Evolutionary conservation across 2,113 vertebrate genomes (phyloP).

Genomic region (Eurypyga helias): DNA sequence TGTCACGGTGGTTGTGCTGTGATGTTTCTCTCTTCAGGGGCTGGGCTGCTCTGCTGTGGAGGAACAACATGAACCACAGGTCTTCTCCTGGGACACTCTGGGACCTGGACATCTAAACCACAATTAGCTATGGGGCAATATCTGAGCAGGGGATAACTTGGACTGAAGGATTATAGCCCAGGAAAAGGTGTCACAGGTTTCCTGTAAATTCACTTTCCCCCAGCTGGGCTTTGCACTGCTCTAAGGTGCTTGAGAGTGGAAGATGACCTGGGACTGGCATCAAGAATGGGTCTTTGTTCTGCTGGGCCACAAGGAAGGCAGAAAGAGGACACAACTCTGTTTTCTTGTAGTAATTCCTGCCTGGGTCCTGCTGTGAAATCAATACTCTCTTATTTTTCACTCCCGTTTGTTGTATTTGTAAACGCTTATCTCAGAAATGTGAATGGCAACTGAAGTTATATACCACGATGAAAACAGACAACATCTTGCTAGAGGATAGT

Average conservation of each 20-base stretch:
- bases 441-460: neutral
- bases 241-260: neutral
- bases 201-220: neutral
- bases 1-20: neutral
- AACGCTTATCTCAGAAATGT: neutral
- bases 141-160: neutral
- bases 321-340: neutral
- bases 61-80: rapidly evolving
- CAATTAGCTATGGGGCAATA: neutral
- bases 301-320: neutral
- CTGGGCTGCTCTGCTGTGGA: neutral
- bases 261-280: neutral
- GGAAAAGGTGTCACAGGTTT: neutral
- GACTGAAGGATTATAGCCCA: neutral
- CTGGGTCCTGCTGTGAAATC: neutral
- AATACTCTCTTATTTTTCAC: neutral
- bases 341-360: neutral
- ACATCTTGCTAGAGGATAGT: neutral
- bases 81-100: neutral
- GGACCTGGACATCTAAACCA: neutral
- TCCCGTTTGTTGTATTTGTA: neutral
- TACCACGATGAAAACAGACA: neutral
- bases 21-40: neutral
- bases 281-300: neutral
- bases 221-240: neutral